Base-by-base conservation (phyloP, 2,888 invertebrate genomes). In the Belgica antarctica region DNA sequence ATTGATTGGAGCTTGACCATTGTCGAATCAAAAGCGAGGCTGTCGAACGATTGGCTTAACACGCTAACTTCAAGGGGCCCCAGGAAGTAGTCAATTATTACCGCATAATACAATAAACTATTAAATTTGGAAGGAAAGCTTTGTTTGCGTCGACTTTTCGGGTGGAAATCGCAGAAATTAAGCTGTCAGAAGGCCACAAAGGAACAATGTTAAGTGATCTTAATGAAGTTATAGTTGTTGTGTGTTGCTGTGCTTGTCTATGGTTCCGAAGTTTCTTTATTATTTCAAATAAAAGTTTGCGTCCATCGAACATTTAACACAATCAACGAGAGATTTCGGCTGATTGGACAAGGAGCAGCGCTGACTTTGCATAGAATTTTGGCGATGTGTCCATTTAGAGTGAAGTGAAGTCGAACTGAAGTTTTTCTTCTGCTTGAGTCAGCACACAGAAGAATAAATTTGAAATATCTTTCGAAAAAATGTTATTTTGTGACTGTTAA, bases 141-240 rank as follows among this genome's bases (percentile, higher is more conserved):
- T n/a, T n/a, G n/a, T n/a, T n/a, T n/a, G n/a, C n/a, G n/a, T n/a
- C 41, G 15, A 41, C 41, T 15, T 41, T 41, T 41, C n/a, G 41
- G 41, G n/a, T 41, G 52, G 24, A 52, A 52, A 19, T 52, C 52
- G 22, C 22, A 19, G 34, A 63, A 63, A 41, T 63, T 36, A 41
- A 63, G 41, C 63, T 36, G 25, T 36, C 63, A 22, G 17, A 15
- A 27, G 41, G 19, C 36, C 24, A 61, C 10, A 19, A 63, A 36
- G 41, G 63, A 63, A 63, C 63, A 63, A 63, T 63, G 63, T 63
- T 41, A 63, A 63, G 63, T 63, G 63, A 63, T 63, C 63, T 63
- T 63, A 36, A 63, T 63, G 63, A 41, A 63, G 41, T 63, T 63
- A 63, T 36, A 28, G 24, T 22, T 41, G 34, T 46, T 24, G 17